Evolutionary conservation across 2,113 vertebrate genomes (phyloP).

Genomic region (Chascanopsetta lugubris): DNA sequence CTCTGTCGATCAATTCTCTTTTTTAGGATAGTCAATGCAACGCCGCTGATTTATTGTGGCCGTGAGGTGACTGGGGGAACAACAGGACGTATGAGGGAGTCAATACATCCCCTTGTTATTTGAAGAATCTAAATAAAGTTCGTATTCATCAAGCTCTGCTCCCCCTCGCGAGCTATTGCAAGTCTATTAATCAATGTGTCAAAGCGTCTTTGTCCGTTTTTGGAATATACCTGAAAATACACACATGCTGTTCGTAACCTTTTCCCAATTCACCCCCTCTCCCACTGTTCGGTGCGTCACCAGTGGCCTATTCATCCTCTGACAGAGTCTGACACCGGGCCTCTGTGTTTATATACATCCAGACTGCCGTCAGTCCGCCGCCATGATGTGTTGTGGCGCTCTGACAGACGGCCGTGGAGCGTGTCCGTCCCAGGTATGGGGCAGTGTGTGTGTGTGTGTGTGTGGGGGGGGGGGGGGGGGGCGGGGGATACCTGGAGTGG

Average conservation of each 20-base stretch:
- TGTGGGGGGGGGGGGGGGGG: too few species aligned
- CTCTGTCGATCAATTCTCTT: not conserved
- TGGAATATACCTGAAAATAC: conserved; percentile 10
- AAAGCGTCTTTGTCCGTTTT: conserved; percentile 24
- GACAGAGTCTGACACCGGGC: conserved; percentile 40
- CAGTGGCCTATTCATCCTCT: conserved; percentile 46
- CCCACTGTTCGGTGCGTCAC: conserved; percentile 34
- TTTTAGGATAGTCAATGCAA: conserved; percentile 1
- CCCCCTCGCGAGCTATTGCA: conserved; percentile 5
- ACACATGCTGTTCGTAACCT: conserved; percentile 44
- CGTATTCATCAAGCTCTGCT: conserved; percentile 10
- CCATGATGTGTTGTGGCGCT: conserved; percentile 41
- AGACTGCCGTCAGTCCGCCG: conserved; percentile 39
- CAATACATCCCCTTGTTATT: not conserved
- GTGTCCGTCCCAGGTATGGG: conserved; percentile 40
- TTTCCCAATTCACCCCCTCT: conserved; percentile 18
- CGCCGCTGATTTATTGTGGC: conserved; percentile 2
- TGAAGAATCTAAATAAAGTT: conserved; percentile 10
- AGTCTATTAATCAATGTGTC: conserved; percentile 18
- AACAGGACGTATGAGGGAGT: not conserved
- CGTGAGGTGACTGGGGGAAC: not conserved
- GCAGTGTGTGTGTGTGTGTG: too few species aligned
- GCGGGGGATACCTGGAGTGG: conserved; percentile 55
- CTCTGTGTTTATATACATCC: conserved; percentile 54
- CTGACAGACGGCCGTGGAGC: conserved; percentile 36